Evolutionary conservation across 64 coral and sea anemone species (phyloP).

Genomic region (Stichodactyla helianthus): DNA sequence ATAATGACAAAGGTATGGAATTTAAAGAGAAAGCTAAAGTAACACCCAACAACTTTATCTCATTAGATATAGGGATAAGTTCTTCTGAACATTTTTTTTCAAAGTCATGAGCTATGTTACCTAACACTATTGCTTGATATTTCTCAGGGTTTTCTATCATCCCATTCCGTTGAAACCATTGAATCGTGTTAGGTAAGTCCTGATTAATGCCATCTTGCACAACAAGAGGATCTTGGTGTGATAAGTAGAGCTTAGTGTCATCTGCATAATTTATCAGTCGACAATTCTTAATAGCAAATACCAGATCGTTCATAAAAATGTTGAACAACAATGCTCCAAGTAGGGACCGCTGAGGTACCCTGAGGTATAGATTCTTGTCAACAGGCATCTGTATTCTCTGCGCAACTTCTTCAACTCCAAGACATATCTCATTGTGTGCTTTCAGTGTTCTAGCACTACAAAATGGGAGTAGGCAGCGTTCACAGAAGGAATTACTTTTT

Average conservation of each 20-base stretch:
- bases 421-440: no score
- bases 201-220: constrained; percentile 29
- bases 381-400: no score
- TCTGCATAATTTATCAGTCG: constrained; percentile 35
- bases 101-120: not conserved
- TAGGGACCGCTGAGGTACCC: not conserved
- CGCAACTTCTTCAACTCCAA: no score
- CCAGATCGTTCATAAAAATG: constrained; percentile 35
- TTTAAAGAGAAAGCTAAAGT: no score
- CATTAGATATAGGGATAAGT: constrained; percentile 21
- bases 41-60: constrained; percentile 34
- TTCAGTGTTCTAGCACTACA: no score
- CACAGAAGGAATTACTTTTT: no score
- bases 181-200: constrained; percentile 28
- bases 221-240: not conserved
- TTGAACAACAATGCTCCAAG: constrained; percentile 15
- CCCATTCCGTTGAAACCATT: constrained; percentile 27
- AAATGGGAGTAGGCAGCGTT: no score
- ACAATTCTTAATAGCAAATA: constrained; percentile 28
- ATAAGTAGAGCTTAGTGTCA: constrained; percentile 25
- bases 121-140: constrained; percentile 39
- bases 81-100: not conserved
- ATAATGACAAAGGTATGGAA: no score
- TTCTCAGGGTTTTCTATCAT: constrained; percentile 24
- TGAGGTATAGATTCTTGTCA: no score